Conservation (phyloP, 1,140 invertebrate genomes). For the Caenorhabditis tropicalis region DNA sequence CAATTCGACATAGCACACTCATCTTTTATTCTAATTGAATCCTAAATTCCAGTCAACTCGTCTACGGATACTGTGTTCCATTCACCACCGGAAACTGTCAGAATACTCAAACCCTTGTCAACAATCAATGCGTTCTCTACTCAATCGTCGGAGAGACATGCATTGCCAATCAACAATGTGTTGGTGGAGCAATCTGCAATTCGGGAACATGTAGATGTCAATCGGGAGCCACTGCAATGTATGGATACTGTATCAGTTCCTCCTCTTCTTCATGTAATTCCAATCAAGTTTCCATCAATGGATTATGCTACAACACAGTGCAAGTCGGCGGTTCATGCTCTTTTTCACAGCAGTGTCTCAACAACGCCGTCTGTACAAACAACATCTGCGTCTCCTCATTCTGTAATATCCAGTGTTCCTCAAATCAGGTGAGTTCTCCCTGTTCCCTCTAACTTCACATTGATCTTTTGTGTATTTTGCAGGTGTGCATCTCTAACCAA, state of each 20-base stretch:
- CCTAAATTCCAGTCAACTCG: slow-evolving; percentile 12
- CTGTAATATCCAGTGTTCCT: background rate
- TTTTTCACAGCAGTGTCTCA: slow-evolving; percentile 12
- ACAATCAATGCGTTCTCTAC: slow-evolving; percentile 22
- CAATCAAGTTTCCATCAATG: slow-evolving; percentile 29
- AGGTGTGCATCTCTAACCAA: slow-evolving; percentile 29
- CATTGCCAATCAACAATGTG: slow-evolving; percentile 39
- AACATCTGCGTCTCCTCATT: background rate
- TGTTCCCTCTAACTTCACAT: background rate
- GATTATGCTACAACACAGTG: slow-evolving; percentile 29
- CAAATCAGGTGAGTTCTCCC: background rate
- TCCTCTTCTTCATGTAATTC: background rate
- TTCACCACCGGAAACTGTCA: background rate
- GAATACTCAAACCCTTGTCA: slow-evolving; percentile 25
- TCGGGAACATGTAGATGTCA: slow-evolving; percentile 9
- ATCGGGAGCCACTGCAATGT: slow-evolving; percentile 14
- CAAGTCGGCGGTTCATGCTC: slow-evolving; percentile 28
- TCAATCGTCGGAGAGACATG: slow-evolving; percentile 34
- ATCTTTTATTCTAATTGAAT: background rate
- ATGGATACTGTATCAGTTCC: slow-evolving; percentile 33
- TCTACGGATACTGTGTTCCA: slow-evolving; percentile 43
- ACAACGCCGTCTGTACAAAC: slow-evolving; percentile 35
- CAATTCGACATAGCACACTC: background rate
- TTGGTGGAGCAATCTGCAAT: slow-evolving; percentile 8
- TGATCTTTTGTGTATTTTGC: background rate